Conservation (phyloP, 2,113 vertebrate genomes). For the Mionectes macconnelli region DNA sequence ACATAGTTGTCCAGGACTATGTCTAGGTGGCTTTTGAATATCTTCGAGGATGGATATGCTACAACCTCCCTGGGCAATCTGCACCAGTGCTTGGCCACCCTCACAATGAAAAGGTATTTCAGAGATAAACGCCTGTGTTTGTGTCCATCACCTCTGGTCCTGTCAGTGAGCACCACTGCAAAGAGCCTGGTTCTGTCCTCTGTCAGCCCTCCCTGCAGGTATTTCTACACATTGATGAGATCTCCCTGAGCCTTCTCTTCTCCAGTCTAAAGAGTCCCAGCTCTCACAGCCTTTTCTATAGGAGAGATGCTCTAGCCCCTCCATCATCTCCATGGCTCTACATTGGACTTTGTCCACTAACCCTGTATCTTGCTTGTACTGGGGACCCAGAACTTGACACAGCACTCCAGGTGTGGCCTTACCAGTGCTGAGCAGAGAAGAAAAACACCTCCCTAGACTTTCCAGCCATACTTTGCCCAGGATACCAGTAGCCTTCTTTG, state of each 20-base stretch:
- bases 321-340: neutral
- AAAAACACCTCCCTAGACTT: neutral
- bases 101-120: neutral
- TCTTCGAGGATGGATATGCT: neutral
- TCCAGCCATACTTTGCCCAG: neutral
- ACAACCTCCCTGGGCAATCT: neutral
- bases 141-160: neutral
- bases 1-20: neutral
- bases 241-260: neutral
- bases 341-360: neutral
- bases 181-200: neutral
- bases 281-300: neutral
- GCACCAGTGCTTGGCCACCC: neutral
- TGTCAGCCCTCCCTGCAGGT: neutral
- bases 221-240: neutral
- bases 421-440: neutral
- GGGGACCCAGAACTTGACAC: neutral
- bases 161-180: neutral
- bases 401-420: neutral
- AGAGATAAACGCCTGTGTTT: neutral
- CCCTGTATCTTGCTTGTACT: neutral
- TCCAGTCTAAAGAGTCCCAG: neutral
- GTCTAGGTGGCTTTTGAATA: neutral
- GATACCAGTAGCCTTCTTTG: accelerated
- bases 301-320: neutral